phyloP scores from a whole-genome alignment of 2,797 vertebrate genomes.

The Propithecus perrieri region DNA sequence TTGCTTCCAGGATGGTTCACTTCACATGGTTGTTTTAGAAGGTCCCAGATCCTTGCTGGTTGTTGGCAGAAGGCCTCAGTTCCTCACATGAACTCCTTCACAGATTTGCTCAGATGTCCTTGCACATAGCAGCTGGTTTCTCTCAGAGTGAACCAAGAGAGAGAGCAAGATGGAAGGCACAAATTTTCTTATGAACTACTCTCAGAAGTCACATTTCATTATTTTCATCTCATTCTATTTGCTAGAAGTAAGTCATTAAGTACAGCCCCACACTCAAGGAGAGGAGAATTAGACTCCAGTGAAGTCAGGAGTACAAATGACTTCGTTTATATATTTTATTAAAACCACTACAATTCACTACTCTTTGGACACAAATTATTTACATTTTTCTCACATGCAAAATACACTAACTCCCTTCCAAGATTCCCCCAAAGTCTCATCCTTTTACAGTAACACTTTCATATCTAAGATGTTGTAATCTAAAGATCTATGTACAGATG shows the following conservation, averaged over 20 bases:
- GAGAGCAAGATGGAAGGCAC: not conserved
- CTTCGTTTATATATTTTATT: not conserved
- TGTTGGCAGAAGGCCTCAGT: not conserved
- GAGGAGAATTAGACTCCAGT: not conserved
- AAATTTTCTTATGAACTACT: not conserved
- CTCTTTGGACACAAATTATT: not conserved
- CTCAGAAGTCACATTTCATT: not conserved
- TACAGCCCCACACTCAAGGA: not conserved
- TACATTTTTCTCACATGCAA: not conserved
- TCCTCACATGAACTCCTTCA: not conserved
- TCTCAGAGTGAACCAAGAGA: not conserved
- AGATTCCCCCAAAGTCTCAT: not conserved
- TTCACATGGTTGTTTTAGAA: not conserved
- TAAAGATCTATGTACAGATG: not conserved
- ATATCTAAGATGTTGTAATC: not conserved
- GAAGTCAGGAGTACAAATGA: not conserved
- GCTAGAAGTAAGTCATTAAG: not conserved
- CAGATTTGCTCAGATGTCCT: not conserved
- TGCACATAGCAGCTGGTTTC: not conserved
- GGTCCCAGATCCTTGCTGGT: not conserved
- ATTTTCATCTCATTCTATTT: not conserved
- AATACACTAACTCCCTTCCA: not conserved
- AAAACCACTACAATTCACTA: not conserved
- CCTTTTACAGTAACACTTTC: not conserved
- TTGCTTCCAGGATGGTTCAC: not conserved